These are phyloP conservation scores for Nemotelus pantherinus DNA, from an alignment of 2,888 invertebrate genomes.

Conservation along the genomic window DNA sequence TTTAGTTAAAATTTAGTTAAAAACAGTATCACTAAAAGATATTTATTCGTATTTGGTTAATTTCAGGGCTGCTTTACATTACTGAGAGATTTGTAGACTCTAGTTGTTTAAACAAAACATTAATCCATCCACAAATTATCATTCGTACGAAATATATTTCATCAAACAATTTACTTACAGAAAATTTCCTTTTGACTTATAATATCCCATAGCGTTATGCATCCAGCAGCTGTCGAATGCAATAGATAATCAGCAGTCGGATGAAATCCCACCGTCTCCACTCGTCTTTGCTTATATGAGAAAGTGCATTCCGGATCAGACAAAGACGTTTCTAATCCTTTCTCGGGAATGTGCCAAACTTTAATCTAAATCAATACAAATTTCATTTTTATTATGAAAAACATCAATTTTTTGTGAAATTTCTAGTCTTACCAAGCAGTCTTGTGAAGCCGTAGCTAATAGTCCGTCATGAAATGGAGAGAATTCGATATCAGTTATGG, in stretches of 20 bases:
- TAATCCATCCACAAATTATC: too few species aligned
- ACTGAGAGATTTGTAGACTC: too few species aligned
- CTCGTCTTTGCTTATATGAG: conserved; percentile 83
- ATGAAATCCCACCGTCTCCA: conserved; percentile 92
- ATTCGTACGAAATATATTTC: too few species aligned
- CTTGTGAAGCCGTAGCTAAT: conserved; percentile 89
- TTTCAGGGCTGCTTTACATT: too few species aligned
- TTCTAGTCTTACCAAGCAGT: conserved; percentile 73
- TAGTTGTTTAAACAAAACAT: too few species aligned
- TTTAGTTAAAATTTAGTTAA: too few species aligned
- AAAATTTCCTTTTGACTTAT: conserved; percentile 83
- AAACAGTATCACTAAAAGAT: too few species aligned
- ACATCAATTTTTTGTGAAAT: background rate
- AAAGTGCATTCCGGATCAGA: conserved; percentile 83
- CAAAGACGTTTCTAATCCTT: conserved; percentile 79
- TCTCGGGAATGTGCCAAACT: conserved; percentile 88
- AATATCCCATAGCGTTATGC: conserved; percentile 87
- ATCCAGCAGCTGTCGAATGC: conserved; percentile 84
- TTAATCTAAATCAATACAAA: conserved; percentile 72
- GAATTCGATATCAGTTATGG: conserved; percentile 94
- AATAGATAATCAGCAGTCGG: conserved; percentile 90
- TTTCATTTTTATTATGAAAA: conserved; percentile 6
- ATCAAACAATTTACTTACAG: conserved; percentile 66
- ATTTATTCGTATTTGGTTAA: too few species aligned
- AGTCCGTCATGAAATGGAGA: conserved; percentile 95